A percentile compares a stretch with the other conserved stretches of the same genome.
Evolutionary conservation across 2,113 vertebrate species (phyloP).

Genomic region (Cisticola juncidis): DNA sequence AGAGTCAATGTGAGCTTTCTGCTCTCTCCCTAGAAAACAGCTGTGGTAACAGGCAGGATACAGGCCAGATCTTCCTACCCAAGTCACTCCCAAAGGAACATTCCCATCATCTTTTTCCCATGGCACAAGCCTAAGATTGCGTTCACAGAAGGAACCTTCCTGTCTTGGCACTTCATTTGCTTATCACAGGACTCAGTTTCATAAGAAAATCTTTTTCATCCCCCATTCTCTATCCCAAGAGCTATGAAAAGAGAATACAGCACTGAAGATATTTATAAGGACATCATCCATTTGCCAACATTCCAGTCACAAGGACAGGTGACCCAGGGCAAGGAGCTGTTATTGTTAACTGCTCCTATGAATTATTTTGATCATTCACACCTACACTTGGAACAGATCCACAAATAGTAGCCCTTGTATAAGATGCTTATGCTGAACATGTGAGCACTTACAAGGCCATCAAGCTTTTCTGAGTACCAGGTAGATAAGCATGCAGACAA

Average conservation of each 20-base stretch:
- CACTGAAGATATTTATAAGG: neutral
- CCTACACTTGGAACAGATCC: neutral
- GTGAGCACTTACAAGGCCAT: neutral
- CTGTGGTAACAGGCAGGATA: neutral
- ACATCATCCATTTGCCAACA: neutral
- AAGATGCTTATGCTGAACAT: neutral
- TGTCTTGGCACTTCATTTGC: neutral
- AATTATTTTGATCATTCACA: neutral
- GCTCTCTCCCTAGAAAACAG: neutral
- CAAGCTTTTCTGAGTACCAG: neutral
- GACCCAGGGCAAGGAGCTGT: neutral
- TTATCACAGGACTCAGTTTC: neutral
- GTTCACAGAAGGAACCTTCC: neutral
- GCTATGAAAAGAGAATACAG: neutral
- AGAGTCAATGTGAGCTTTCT: neutral
- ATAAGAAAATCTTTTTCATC: neutral
- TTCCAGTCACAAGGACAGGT: neutral
- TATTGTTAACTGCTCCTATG: neutral
- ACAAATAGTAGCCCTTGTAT: neutral
- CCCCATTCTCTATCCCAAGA: neutral
- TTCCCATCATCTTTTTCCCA: neutral
- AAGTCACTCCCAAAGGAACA: neutral
- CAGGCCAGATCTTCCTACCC: neutral
- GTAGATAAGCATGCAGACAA: neutral
- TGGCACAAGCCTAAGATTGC: neutral